These are phyloP conservation scores for Steinernema khuongi DNA, from an alignment of 1,140 invertebrate genomes.

Conservation along the genomic window DNA sequence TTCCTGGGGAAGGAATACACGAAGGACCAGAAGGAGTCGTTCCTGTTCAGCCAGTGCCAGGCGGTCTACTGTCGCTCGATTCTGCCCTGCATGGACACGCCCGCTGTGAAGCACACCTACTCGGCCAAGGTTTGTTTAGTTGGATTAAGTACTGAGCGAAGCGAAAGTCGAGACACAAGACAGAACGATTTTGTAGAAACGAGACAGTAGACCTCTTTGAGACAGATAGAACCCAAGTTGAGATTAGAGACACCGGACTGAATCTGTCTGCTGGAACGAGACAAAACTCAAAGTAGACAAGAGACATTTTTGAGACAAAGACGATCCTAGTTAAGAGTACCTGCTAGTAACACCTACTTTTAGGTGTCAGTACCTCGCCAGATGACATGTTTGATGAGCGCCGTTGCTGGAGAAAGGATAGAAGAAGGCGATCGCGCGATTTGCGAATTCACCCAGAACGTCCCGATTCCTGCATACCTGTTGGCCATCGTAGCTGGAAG, in stretches of 20 bases:
- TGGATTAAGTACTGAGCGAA: not conserved
- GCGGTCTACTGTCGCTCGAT: conserved; percentile 70
- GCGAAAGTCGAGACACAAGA: not conserved
- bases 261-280: no score
- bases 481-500: conserved; percentile 81
- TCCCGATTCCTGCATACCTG: conserved; percentile 65
- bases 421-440: conserved; percentile 43
- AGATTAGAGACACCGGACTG: conserved; percentile 24
- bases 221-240: no score
- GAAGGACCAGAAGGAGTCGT: conserved; percentile 75
- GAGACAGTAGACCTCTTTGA: no score
- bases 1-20: conserved; percentile 83
- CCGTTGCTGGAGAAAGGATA: conserved; percentile 62
- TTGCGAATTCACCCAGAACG: conserved; percentile 70
- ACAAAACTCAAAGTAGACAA: no score
- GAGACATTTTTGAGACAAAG: no score
- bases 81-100: conserved; percentile 86
- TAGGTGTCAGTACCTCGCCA: conserved; percentile 71
- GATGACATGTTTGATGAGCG: conserved; percentile 80
- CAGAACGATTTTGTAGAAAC: no score
- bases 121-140: conserved; percentile 71
- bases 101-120: conserved; percentile 79
- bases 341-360: no score
- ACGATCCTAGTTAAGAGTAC: no score
- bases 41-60: conserved; percentile 71